A percentile compares a stretch with the other conserved stretches of the same genome.
phyloP scores from a whole-genome alignment of 35 echinoderm and acorn worm species.

The Hemicentrotus pulcherrimus region DNA sequence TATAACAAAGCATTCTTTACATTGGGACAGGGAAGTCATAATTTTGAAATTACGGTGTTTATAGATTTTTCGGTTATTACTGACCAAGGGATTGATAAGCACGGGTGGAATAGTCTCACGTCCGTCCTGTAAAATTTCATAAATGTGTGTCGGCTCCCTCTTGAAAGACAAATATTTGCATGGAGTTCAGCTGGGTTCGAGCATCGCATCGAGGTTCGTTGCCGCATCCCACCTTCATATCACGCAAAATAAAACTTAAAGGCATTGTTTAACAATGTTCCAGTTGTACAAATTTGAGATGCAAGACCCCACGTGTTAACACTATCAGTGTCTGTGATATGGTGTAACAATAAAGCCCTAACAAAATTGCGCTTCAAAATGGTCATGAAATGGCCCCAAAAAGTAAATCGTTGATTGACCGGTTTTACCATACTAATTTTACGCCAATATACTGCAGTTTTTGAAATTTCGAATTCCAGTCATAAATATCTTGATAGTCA shows the following conservation, averaged over 20 bases:
- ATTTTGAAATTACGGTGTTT: neutral
- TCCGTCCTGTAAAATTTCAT: neutral
- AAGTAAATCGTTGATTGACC: no score
- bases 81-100: neutral
- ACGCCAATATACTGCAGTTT: no score
- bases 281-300: no score
- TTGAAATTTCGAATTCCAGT: no score
- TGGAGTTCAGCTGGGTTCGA: neutral
- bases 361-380: no score
- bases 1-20: neutral
- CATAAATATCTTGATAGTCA: no score
- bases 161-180: neutral
- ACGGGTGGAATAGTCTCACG: neutral
- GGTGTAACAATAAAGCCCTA: no score
- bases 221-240: neutral
- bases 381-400: no score
- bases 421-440: no score
- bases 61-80: neutral
- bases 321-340: no score
- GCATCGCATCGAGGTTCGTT: neutral
- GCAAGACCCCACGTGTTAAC: no score
- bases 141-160: neutral
- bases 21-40: neutral
- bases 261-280: no score
- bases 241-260: neutral